These are phyloP conservation scores for Trichechus manatus DNA, from an alignment of 2,113 vertebrate genomes.

Conservation along the genomic window DNA sequence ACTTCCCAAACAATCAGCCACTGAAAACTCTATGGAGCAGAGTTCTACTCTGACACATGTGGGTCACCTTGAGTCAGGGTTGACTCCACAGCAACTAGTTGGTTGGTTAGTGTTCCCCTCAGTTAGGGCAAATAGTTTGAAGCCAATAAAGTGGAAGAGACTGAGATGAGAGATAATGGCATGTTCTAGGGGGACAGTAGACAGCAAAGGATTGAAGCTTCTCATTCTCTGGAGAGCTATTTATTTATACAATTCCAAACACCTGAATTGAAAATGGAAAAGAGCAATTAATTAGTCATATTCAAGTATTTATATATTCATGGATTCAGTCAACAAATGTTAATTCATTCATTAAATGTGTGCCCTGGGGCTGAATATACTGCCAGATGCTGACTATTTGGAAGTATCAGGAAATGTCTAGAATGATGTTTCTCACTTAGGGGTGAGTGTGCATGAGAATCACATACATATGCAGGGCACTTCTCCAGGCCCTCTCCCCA, in stretches of 20 bases:
- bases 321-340: slow-evolving; percentile 22
- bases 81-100: neutral
- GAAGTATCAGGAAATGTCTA: neutral
- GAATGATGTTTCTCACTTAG: neutral
- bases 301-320: neutral
- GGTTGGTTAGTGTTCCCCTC: neutral
- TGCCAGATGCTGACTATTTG: neutral
- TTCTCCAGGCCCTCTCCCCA: neutral
- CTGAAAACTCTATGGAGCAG: neutral
- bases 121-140: neutral
- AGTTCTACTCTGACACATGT: neutral
- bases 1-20: neutral
- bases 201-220: neutral
- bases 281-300: neutral
- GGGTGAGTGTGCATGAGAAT: neutral
- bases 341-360: neutral
- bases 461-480: neutral
- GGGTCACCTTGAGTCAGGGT: neutral
- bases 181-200: neutral
- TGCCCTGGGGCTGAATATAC: neutral
- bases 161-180: neutral
- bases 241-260: slow-evolving; percentile 13
- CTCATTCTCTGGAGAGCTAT: neutral
- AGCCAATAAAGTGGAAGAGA: neutral
- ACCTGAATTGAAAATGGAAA: neutral